A percentile compares a stretch with the other conserved stretches of the same genome.
Evolutionary conservation across 2,888 invertebrate genomes (phyloP).

Genomic region (Macrosiphum euphorbiae): DNA sequence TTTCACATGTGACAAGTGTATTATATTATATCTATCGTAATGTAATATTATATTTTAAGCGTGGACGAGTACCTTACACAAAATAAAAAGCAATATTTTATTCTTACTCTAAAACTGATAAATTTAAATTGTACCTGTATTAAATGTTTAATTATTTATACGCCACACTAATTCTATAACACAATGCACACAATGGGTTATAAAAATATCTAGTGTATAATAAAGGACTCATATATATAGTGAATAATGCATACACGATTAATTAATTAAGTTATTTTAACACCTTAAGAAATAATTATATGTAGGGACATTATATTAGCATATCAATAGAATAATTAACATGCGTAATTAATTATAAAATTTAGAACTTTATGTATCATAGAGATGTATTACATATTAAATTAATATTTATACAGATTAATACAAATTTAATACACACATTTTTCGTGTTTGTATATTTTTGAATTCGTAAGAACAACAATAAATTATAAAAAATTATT

Average conservation of each 20-base stretch:
- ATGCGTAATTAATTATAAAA: background rate
- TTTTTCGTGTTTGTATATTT: background rate
- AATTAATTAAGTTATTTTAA: background rate
- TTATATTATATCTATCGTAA: background rate
- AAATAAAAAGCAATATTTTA: background rate
- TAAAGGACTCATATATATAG: background rate
- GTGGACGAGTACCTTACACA: background rate
- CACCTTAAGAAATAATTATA: slow-evolving; percentile 1
- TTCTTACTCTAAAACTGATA: background rate
- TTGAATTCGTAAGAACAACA: background rate
- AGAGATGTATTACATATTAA: background rate
- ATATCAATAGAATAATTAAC: slow-evolving; percentile 3
- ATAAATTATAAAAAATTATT: background rate
- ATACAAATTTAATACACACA: no score
- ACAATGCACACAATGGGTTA: background rate
- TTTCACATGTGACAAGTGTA: background rate
- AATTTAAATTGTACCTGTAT: background rate
- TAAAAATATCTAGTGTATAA: background rate
- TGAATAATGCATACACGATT: background rate
- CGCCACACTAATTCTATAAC: background rate
- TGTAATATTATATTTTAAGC: background rate
- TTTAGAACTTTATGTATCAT: background rate
- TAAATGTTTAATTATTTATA: background rate
- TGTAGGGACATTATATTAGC: background rate
- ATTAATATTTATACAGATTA: no score